Evolutionary conservation across 2,113 vertebrate species (phyloP).

Genomic region (Podarcis muralis): DNA sequence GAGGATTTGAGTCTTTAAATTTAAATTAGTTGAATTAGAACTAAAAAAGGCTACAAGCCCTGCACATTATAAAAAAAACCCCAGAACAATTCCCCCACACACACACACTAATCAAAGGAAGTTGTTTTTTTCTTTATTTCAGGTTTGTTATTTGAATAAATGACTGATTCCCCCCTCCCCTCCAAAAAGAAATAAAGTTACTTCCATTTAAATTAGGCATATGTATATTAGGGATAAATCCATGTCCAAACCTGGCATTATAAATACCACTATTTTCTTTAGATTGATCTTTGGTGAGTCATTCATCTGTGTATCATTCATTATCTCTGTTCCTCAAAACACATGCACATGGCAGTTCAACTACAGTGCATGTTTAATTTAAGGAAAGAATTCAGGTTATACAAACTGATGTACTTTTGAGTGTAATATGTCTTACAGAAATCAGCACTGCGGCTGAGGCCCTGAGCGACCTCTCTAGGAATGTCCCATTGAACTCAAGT

Average conservation of each 20-base stretch:
- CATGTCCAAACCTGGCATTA: neutral
- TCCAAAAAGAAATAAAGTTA: too few species aligned
- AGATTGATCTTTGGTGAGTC: neutral
- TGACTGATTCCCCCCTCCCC: too few species aligned
- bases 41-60: neutral
- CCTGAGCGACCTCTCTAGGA: too few species aligned
- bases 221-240: neutral
- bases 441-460: too few species aligned
- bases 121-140: neutral
- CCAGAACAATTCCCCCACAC: neutral
- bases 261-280: neutral
- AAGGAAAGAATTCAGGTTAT: neutral
- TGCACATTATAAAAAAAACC: neutral
- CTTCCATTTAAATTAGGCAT: neutral
- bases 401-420: neutral
- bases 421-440: too few species aligned
- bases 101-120: neutral
- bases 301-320: neutral
- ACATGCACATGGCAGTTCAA: too few species aligned
- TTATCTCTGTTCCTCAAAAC: neutral
- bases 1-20: constrained; percentile 24
- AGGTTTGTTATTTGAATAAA: neutral
- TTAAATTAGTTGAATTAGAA: constrained; percentile 40
- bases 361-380: neutral
- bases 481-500: too few species aligned